Base-by-base conservation (phyloP, 2,888 invertebrate species). In the Drosophila stalkeri region DNA sequence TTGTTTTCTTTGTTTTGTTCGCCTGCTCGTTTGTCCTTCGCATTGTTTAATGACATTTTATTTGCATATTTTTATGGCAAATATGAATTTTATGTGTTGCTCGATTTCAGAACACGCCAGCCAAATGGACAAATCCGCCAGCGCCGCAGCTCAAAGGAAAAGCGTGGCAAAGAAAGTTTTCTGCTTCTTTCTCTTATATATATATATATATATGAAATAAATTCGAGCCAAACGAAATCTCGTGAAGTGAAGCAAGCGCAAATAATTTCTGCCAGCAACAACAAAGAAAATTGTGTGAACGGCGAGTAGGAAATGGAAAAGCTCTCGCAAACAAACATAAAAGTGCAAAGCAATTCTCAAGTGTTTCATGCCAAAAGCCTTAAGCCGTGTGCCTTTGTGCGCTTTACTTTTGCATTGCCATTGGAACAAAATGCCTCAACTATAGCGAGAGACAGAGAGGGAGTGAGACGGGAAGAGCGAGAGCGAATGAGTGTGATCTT, bases 291-390 rank as follows among this genome's bases (percentile, higher is more conserved):
- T 41, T 39, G 41, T 64, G 60, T 56, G 64, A 69, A 59, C 51
- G 8, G 27, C 59, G n/a, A 49, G 37, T 63, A 12, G 55, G 54
- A 74, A 62, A 70, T 41, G 41, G 41, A 41, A 35, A 35, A 46
- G 52, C 37, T 47, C 37, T 33, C 31, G 54, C 62, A 72, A 82
- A 74, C 72, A 81, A 72, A 75, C 73, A 72, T 56, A 86, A 85
- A 81, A 79, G 80, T 84, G 82, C 77, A 75, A 85, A 87, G 70
- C 77, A 86, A 86, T 86, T 90, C 89, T 90, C 89, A 90, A 90
- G 82, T 84, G 90, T 78, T 87, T 84, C 72, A 75, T 67, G 84
- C 87, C 82, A 86, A 77, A 84, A 87, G 90, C 84, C 75, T 86
- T 78, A 82, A 86, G 90, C 80, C 75, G 72, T 78, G 80, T 80